Conservation (phyloP, 1,140 invertebrate species). For the Heliconius hewitsoni region DNA sequence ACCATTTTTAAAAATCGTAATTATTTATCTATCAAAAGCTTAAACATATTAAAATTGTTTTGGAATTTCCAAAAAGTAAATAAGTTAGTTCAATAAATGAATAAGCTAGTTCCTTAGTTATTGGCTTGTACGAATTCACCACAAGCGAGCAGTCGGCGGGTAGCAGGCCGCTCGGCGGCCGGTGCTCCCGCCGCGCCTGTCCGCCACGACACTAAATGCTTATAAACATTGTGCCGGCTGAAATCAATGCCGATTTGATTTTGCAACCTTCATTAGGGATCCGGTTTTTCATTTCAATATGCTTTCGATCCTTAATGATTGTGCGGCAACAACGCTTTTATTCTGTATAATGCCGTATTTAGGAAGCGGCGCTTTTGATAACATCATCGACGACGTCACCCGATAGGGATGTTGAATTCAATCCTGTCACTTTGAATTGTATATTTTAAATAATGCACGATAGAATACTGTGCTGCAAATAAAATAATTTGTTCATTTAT, state of each 20-base stretch:
- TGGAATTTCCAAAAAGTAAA: background rate
- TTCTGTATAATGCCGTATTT: constrained; percentile 73
- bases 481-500: background rate
- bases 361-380: constrained; percentile 74
- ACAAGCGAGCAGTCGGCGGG: constrained; percentile 8
- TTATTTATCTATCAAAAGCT: constrained; percentile 43
- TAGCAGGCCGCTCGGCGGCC: constrained; percentile 20
- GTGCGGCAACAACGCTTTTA: constrained; percentile 72
- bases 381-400: constrained; percentile 49
- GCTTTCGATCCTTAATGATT: constrained; percentile 74
- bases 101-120: constrained; percentile 50
- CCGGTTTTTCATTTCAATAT: constrained; percentile 77
- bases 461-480: constrained; percentile 16
- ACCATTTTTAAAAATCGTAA: too few relatives aligned
- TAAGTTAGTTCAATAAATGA: constrained; percentile 57
- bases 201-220: constrained; percentile 59
- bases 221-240: constrained; percentile 67
- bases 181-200: constrained; percentile 50
- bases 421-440: constrained; percentile 49
- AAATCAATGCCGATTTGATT: constrained; percentile 78
- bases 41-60: constrained; percentile 40
- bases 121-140: constrained; percentile 34
- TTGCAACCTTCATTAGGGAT: constrained; percentile 75
- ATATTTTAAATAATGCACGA: constrained; percentile 54
- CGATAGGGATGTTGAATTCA: constrained; percentile 57